Evolutionary conservation across 2,113 vertebrate genomes (phyloP).

Genomic region (Machaerirhynchus nigripectus): DNA sequence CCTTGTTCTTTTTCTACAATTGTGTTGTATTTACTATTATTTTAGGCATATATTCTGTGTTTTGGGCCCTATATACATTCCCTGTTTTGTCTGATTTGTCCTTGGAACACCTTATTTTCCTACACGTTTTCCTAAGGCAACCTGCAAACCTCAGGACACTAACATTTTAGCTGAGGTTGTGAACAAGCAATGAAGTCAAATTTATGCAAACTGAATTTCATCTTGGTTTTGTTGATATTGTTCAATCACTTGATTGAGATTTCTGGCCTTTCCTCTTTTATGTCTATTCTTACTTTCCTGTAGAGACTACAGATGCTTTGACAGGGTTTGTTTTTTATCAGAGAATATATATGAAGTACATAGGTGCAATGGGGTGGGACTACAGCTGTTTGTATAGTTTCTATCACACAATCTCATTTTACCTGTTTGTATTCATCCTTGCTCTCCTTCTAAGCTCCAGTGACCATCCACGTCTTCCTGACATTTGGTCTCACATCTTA

Average conservation of each 20-base stretch:
- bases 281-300: background rate
- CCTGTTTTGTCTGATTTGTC: background rate
- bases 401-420: background rate
- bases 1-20: background rate
- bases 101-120: background rate
- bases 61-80: background rate
- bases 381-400: background rate
- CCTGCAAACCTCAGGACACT: background rate
- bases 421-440: background rate
- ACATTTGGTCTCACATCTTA: background rate
- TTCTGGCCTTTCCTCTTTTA: background rate
- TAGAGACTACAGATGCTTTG: background rate
- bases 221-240: background rate
- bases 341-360: background rate
- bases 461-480: background rate
- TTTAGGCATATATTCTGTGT: background rate
- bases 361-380: background rate
- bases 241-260: background rate
- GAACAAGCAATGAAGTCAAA: background rate
- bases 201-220: background rate
- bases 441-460: background rate
- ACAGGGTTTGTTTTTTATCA: background rate
- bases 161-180: background rate
- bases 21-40: background rate
- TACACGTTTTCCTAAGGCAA: background rate